Percentiles rank a stretch among this genome's conserved stretches.
These are phyloP conservation scores for Euproctis similis DNA, from an alignment of 2,888 invertebrate species.

Conservation along the genomic window DNA sequence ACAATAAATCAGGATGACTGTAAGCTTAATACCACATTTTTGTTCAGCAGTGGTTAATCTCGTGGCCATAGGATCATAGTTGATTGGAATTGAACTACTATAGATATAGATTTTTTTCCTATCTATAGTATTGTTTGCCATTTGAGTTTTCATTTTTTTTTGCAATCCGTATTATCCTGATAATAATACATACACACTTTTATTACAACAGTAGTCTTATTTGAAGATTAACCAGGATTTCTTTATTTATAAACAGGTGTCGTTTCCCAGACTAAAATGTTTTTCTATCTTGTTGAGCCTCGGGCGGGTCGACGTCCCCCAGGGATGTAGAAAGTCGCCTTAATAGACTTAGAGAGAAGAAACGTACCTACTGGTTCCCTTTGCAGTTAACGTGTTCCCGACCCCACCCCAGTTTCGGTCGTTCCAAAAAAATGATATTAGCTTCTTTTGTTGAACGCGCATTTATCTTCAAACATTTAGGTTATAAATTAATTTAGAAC, in stretches of 20 bases:
- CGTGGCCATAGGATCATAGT: conserved; percentile 28
- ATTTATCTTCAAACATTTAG: conserved; percentile 31
- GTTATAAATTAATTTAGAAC: conserved; percentile 18
- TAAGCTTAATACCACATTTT: conserved; percentile 39
- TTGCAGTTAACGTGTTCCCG: conserved; percentile 50
- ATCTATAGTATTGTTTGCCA: no score
- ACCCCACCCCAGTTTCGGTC: conserved; percentile 36
- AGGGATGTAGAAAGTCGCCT: conserved; percentile 57
- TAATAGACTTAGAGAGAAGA: conserved; percentile 70
- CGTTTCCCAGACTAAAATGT: conserved; percentile 58
- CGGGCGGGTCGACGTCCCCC: conserved; percentile 40
- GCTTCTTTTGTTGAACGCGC: conserved; percentile 48
- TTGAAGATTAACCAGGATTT: conserved; percentile 27
- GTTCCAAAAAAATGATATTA: conserved; percentile 57
- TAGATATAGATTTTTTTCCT: conserved; percentile 42
- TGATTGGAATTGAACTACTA: conserved; percentile 48
- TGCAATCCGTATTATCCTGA: conserved; percentile 24
- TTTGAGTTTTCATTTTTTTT: conserved; percentile 32
- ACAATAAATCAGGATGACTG: conserved; percentile 52
- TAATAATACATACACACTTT: no score
- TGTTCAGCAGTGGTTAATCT: conserved; percentile 33
- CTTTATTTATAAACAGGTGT: conserved; percentile 54
- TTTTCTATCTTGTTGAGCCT: conserved; percentile 54
- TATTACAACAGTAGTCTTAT: no score
- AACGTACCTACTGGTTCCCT: conserved; percentile 55